A percentile compares a stretch with the other conserved stretches of the same genome.
Evolutionary conservation across 2,113 vertebrate genomes (phyloP).

Genomic region (Oxyruncus cristatus): DNA sequence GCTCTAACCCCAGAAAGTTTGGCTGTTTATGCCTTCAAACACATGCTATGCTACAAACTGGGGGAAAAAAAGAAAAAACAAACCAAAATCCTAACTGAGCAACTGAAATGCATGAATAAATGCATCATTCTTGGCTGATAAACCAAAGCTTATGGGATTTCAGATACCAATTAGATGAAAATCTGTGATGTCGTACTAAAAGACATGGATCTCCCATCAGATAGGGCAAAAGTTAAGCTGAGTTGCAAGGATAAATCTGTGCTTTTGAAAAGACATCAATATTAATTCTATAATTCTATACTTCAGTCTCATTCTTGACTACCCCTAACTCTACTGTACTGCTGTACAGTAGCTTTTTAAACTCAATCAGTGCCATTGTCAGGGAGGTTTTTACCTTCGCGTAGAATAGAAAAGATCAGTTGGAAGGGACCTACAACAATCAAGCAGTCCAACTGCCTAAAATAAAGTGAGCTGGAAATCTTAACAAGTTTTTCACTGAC

Average conservation of each 20-base stretch:
- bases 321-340: not conserved
- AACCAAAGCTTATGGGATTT: constrained; percentile 19
- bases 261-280: not conserved
- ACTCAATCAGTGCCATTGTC: not conserved
- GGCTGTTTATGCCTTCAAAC: not conserved
- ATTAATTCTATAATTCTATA: not conserved
- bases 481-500: not conserved
- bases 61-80: not conserved
- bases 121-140: not conserved
- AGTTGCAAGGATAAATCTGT: not conserved
- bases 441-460: not conserved
- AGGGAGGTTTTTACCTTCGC: not conserved
- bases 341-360: not conserved
- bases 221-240: not conserved
- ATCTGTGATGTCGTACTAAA: constrained; percentile 15
- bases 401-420: not conserved
- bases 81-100: not conserved
- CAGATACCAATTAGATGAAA: constrained; percentile 21
- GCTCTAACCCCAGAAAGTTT: not conserved
- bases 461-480: not conserved
- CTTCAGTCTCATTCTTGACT: not conserved
- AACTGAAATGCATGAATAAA: constrained; percentile 36
- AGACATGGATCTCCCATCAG: not conserved
- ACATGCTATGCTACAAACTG: not conserved
- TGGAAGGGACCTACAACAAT: not conserved